Percentiles rank a stretch among this genome's conserved stretches.
These are phyloP conservation scores for Danaus plexippus DNA, from an alignment of 1,140 invertebrate genomes.

Conservation along the genomic window DNA sequence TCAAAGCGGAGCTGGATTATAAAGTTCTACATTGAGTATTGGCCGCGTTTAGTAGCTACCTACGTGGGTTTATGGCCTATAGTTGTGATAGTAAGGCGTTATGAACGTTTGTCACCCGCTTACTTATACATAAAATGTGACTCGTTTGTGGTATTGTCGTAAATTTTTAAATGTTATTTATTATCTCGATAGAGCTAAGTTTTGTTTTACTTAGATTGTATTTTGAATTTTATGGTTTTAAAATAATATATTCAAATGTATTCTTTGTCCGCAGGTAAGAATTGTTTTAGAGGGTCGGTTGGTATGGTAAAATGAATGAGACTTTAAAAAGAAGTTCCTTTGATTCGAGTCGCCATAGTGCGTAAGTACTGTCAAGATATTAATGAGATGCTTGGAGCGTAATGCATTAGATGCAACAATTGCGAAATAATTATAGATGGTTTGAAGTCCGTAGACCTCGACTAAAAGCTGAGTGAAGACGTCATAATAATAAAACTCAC, in stretches of 20 bases:
- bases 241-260: too few relatives aligned
- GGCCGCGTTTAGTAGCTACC: constrained; percentile 25
- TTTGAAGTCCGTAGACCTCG: constrained; percentile 15
- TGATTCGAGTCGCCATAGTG: constrained; percentile 22
- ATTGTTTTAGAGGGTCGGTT: not conserved
- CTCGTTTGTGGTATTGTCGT: constrained; percentile 17
- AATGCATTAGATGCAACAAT: constrained; percentile 27
- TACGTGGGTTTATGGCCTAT: constrained; percentile 30
- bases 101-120: constrained; percentile 34
- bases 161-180: constrained; percentile 13
- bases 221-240: constrained; percentile 7
- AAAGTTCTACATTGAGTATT: constrained; percentile 32
- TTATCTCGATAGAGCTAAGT: not conserved
- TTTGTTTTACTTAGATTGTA: constrained; percentile 1
- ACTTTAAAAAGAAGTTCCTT: constrained; percentile 23
- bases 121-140: constrained; percentile 28
- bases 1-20: constrained; percentile 40
- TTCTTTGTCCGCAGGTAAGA: constrained; percentile 26
- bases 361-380: constrained; percentile 28
- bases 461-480: constrained; percentile 14
- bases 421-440: constrained; percentile 30
- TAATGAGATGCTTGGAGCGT: constrained; percentile 19
- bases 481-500: constrained; percentile 13
- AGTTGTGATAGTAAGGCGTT: constrained; percentile 32
- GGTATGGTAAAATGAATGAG: constrained; percentile 8